Evolutionary conservation across 2,113 vertebrate genomes (phyloP), one percentile per base, ranked within the genome.

Genomic region (Hippoglossus stenolepis): DNA sequence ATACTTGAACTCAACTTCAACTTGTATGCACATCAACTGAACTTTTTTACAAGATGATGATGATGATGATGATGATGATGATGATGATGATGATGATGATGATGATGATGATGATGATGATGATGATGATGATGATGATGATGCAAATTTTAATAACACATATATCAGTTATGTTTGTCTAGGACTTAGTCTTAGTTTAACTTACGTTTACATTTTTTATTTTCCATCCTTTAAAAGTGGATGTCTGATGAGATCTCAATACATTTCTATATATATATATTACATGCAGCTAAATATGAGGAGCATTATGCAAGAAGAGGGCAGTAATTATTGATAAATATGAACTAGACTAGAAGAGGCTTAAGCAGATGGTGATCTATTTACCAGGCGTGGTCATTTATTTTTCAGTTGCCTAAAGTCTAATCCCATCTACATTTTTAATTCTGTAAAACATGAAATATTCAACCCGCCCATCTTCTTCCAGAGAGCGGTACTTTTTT

Each of bases 281-380:
- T 17, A 26, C n/a, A n/a, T 54, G 26, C 3, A 70, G 58, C 18
- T 66, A 68, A 59, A 61, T 14, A 76, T 47, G 24, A 62, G n/a
- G 15, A 17, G 3, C 53, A 35, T 85, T 65, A 79, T 31, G 43
- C 80, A 83, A 88, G 49, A 61, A 77, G 20, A 76, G 38, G n/a
- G 2, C 21, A 75, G 61, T 81, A 81, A 86, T 89, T 75, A 90
- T 79, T 89, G 75, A 91, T 90, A 69, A 83, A 75, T 43, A 79
- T 69, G 28, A 80, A 81, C 57, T 40, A 73, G 62, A 70, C 71
- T 87, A 82, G 73, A 53, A 68, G 68, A 71, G 72, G 57, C 73
- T 73, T 47, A 59, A 80, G 66, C 93, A 95, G 91, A 94, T 93
- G 92, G 93, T 83, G 84, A 82, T 90, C 87, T 91, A 87, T 85